Evolutionary conservation across 2,797 vertebrate species (phyloP).

Genomic region (Pristis pectinata): DNA sequence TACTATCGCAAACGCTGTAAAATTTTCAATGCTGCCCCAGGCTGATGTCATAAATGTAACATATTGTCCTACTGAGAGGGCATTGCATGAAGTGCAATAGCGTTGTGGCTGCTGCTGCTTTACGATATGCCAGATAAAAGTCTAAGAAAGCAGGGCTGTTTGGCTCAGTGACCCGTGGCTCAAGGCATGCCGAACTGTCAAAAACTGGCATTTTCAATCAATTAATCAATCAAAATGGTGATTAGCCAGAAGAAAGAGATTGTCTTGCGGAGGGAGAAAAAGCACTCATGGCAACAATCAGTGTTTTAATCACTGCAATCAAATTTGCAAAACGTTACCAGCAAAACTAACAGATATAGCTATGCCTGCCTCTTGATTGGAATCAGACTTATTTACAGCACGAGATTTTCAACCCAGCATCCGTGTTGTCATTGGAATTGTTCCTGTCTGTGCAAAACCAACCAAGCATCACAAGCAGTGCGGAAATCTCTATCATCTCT

Average conservation of each 20-base stretch:
- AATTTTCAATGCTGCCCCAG: not conserved
- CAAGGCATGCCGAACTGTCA: not conserved
- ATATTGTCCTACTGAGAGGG: not conserved
- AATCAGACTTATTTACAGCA: not conserved
- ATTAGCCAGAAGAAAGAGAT: not conserved
- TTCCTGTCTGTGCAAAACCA: not conserved
- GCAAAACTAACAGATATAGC: not conserved
- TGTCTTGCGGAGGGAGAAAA: not conserved
- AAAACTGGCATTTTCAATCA: not conserved
- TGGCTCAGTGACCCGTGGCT: not conserved
- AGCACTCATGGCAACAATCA: not conserved
- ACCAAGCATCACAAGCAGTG: not conserved
- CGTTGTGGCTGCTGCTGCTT: not conserved
- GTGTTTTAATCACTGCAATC: not conserved
- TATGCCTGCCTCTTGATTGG: not conserved
- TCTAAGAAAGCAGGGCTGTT: not conserved
- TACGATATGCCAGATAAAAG: not conserved
- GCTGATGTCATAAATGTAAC: not conserved
- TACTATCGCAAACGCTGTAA: not conserved
- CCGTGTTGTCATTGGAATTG: not conserved
- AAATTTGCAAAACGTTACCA: slow-evolving; percentile 20
- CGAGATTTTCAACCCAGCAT: not conserved
- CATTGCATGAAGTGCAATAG: not conserved
- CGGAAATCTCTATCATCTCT: not conserved
- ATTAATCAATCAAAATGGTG: not conserved